Evolutionary conservation across 1,140 invertebrate genomes (phyloP).

Genomic region (Bradysia coprophila): DNA sequence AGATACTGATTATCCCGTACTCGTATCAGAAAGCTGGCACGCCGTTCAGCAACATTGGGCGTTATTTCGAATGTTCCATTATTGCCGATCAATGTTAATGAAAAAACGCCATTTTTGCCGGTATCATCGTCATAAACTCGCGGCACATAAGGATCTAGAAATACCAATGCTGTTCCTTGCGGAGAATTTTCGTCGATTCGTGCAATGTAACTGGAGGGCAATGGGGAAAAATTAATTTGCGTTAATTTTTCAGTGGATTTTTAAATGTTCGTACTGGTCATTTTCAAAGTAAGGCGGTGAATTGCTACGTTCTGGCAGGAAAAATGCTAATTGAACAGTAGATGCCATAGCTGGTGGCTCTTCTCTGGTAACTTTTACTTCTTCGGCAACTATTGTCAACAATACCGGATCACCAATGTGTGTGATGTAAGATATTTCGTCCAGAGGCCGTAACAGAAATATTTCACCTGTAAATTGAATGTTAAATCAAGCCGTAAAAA

Average conservation of each 20-base stretch:
- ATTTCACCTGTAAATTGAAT: slow-evolving; percentile 57
- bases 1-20: slow-evolving; percentile 64
- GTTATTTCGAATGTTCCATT: slow-evolving; percentile 75
- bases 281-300: slow-evolving; percentile 60
- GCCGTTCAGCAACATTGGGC: slow-evolving; percentile 70
- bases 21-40: slow-evolving; percentile 58
- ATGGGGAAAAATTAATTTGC: background rate
- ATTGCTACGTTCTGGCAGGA: slow-evolving; percentile 53
- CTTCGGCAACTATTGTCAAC: slow-evolving; percentile 66
- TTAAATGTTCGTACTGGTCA: slow-evolving; percentile 37
- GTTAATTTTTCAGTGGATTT: background rate
- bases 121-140: slow-evolving; percentile 57
- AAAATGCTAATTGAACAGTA: slow-evolving; percentile 56
- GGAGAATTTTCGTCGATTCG: slow-evolving; percentile 66
- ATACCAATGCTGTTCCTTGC: slow-evolving; percentile 52
- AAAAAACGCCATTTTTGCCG: slow-evolving; percentile 69
- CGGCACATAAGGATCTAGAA: slow-evolving; percentile 46
- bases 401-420: slow-evolving; percentile 59
- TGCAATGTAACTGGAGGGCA: slow-evolving; percentile 40
- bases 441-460: slow-evolving; percentile 44
- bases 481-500: too few species aligned
- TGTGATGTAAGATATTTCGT: slow-evolving; percentile 56
- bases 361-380: slow-evolving; percentile 45
- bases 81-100: slow-evolving; percentile 55
- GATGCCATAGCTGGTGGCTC: slow-evolving; percentile 58